Evolutionary conservation across 1,140 invertebrate genomes (phyloP), one percentile per base, ranked within the genome.

Genomic region (Zelostemma sp.): DNA sequence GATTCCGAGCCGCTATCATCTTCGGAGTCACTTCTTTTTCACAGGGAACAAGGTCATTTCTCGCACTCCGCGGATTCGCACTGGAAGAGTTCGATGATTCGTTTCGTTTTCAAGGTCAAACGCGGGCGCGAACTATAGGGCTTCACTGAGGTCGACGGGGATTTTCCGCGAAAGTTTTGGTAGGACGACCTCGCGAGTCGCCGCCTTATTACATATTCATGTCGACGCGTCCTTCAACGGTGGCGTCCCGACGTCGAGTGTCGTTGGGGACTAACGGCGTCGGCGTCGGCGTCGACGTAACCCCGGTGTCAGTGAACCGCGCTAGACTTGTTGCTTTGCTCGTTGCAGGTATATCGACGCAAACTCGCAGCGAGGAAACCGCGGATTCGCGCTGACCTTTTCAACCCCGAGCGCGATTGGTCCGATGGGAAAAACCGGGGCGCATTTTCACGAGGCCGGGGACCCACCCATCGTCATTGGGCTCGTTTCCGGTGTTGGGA

Each of bases 221-320:
- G 78, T 57, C 64, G 68, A 9, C 67, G 76, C 80, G 82, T 85
- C 82, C 81, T 85, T 84, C 81, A 77, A 73, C 80, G 71, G 71
- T 83, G 82, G 73, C 80, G 84, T 84, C 79, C 74, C 75, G 75
- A 77, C 82, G 78, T 78, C 79, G 80, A 85, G 80, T 85, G 80
- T 71, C 61, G 59, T 51, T 50, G 68, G 65, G 57, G 71, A 61
- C 57, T 69, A 65, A 54, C 66, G 61, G 68, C 72, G 70, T 79
- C 73, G 66, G 65, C 69, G 60, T 71, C 72, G 56, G 65, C 68
- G 68, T 73, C 69, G 63, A 58, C 69, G 61, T 69, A 68, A 66
- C 67, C 69, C 71, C 63, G 68, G 79, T 83, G 83, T 84, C 82
- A 83, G 81, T 85, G 81, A 85, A 85, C 83, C 75, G 70, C 57